Conservation (phyloP, 2,113 vertebrate species). For the Oreochromis tanganicae region DNA sequence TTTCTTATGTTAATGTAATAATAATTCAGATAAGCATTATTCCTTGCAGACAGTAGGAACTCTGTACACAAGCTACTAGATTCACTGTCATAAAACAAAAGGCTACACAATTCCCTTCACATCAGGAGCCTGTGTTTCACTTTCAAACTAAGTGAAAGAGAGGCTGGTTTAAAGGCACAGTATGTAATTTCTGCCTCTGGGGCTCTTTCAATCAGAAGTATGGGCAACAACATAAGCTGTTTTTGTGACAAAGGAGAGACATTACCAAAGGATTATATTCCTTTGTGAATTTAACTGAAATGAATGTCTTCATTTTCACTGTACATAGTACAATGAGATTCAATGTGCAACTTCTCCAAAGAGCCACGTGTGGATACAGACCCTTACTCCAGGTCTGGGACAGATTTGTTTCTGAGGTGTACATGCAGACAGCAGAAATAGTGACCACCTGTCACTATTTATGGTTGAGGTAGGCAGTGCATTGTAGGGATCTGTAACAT, state of each 20-base stretch:
- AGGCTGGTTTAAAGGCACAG: neutral
- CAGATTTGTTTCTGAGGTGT: neutral
- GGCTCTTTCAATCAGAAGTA: neutral
- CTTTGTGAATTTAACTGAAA: neutral
- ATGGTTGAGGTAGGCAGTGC: neutral
- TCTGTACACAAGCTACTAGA: neutral
- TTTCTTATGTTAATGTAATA: neutral
- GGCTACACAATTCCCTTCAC: neutral
- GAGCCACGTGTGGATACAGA: neutral
- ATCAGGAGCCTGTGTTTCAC: neutral
- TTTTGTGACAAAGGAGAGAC: neutral
- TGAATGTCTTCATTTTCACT: neutral
- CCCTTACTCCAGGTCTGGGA: neutral
- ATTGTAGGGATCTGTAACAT: neutral
- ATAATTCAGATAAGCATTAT: neutral
- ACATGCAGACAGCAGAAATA: neutral
- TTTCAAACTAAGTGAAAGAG: neutral
- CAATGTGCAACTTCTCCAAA: neutral
- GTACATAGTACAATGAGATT: neutral
- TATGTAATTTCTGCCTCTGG: neutral
- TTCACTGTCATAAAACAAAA: neutral
- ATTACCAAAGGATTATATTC: neutral
- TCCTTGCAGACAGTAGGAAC: neutral
- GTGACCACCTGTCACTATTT: neutral
- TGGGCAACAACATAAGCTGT: too few species aligned